phyloP scores from a whole-genome alignment of 2,797 vertebrate genomes.

The Acipenser ruthenus region DNA sequence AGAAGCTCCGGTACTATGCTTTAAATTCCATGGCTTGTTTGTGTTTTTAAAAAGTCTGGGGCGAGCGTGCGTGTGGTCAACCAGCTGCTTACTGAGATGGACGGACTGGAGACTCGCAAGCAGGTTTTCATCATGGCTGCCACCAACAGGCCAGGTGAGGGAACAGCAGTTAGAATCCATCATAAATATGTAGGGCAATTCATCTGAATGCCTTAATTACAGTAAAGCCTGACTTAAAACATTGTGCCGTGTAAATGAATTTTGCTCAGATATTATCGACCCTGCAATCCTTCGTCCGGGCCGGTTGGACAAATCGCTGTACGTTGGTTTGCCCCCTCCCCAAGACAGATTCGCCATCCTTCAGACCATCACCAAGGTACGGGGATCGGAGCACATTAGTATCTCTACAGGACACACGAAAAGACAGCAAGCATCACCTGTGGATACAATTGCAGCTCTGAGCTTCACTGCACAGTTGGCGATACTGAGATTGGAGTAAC shows the following conservation, averaged over 20 bases:
- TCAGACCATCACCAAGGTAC: constrained; percentile 85
- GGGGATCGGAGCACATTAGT: constrained; percentile 10
- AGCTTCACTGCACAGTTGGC: too few species aligned
- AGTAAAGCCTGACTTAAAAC: too few species aligned
- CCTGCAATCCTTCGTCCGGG: constrained; percentile 86
- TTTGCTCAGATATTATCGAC: constrained; percentile 79
- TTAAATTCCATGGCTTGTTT: not conserved
- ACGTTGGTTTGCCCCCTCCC: constrained; percentile 82
- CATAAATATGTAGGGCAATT: too few species aligned
- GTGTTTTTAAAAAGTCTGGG: constrained; percentile 61
- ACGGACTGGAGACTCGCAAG: constrained; percentile 77
- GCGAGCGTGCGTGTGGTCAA: constrained; percentile 87
- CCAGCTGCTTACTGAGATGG: constrained; percentile 96
- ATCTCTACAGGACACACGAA: too few species aligned
- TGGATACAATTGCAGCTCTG: too few species aligned
- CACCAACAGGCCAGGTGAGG: constrained; percentile 86
- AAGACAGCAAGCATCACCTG: too few species aligned
- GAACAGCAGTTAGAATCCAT: not conserved
- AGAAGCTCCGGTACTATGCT: too few species aligned
- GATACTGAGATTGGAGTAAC: too few species aligned
- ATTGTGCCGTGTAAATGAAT: too few species aligned
- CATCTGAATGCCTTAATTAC: too few species aligned
- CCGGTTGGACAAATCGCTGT: constrained; percentile 87
- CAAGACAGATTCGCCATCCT: constrained; percentile 80
- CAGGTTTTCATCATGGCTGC: constrained; percentile 97